Evolutionary conservation across 2,797 vertebrate species (phyloP).

Genomic region (Micromesistius poutassou): DNA sequence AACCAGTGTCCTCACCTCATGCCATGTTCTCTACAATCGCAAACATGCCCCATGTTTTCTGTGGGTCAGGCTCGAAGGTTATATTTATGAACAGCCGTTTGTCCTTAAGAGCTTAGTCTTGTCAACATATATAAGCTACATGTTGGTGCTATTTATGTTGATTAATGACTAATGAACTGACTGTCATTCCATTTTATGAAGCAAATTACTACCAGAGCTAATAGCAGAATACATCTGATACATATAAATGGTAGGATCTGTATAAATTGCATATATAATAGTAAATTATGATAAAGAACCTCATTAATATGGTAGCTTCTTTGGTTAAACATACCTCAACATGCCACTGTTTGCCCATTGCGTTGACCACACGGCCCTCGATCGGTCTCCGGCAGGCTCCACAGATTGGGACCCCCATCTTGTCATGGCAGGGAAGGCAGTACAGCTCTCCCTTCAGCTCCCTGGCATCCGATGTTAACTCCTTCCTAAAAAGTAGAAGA

Average conservation of each 20-base stretch:
- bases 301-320: neutral
- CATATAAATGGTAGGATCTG: neutral
- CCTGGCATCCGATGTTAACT: conserved; percentile 91
- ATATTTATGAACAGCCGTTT: no score
- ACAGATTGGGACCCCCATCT: conserved; percentile 97
- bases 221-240: neutral
- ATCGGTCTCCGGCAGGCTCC: conserved; percentile 95
- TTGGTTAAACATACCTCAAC: conserved; percentile 83
- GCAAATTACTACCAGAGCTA: neutral
- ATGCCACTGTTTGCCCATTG: conserved; percentile 98
- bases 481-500: conserved; percentile 76
- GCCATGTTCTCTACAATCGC: neutral
- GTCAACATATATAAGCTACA: no score
- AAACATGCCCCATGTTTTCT: no score
- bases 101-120: no score
- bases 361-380: conserved; percentile 96
- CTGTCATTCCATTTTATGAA: neutral
- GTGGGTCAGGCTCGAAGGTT: no score
- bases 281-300: neutral
- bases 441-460: conserved; percentile 95
- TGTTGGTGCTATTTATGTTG: neutral
- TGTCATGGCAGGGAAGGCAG: conserved; percentile 96
- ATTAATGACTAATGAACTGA: neutral
- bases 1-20: neutral
- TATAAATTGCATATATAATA: neutral